Percentiles rank a stretch among this genome's conserved stretches.
Conservation (phyloP, 1,140 invertebrate species). For the Leguminivora glycinivorella region DNA sequence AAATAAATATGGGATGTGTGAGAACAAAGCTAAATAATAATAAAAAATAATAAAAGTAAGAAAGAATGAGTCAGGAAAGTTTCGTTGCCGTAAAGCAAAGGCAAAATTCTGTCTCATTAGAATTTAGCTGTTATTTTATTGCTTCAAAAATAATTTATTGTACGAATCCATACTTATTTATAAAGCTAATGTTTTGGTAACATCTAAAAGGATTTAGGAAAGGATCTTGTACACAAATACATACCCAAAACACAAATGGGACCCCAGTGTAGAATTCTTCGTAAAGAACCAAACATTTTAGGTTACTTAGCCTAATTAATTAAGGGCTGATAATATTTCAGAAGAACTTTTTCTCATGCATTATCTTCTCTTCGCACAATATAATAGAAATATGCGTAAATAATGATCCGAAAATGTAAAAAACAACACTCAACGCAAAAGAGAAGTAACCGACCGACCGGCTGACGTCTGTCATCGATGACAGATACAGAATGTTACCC, state of each 20-base stretch:
- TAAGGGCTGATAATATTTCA: neutral
- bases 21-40: no score
- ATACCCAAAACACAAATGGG: slow-evolving; percentile 88
- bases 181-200: no score
- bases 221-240: slow-evolving; percentile 41
- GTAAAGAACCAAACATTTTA: slow-evolving; percentile 75
- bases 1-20: no score
- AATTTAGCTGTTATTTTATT: no score
- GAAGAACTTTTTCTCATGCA: neutral
- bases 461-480: neutral
- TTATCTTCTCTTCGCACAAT: neutral
- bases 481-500: neutral
- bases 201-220: slow-evolving; percentile 48
- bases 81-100: no score
- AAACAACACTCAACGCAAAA: neutral
- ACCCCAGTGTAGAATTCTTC: slow-evolving; percentile 87
- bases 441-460: neutral
- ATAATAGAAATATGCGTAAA: neutral
- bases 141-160: no score
- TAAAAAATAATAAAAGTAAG: no score
- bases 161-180: no score
- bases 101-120: no score
- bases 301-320: neutral
- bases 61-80: no score
- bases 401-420: slow-evolving; percentile 3